Conservation (phyloP, 37 sponge, comb jelly and placozoan genomes). For the Mnemiopsis leidyi region DNA sequence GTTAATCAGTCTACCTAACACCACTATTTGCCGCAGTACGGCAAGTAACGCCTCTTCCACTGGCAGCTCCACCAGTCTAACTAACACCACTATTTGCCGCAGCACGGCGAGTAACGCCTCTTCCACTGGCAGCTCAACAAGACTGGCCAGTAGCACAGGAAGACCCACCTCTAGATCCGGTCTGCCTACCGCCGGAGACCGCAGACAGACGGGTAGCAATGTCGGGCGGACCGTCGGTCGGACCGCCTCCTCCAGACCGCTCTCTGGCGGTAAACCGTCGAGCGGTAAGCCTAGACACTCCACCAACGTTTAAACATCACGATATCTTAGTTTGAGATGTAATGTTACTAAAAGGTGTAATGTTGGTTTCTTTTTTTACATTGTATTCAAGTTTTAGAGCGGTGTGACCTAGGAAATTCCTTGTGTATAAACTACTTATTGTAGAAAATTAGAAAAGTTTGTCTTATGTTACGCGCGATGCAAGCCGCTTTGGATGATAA, state of each 20-base stretch:
- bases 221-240: background rate
- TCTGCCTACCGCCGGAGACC: background rate
- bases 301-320: slow-evolving; percentile 21
- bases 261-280: background rate
- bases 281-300: background rate
- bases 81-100: background rate
- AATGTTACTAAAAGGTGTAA: too few relatives aligned
- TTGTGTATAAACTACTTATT: background rate
- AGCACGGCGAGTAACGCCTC: background rate
- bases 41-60: background rate
- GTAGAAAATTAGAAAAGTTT: background rate
- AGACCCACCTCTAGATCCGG: background rate
- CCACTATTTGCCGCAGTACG: background rate
- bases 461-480: background rate
- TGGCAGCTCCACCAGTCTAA: background rate
- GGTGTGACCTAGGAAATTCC: too few relatives aligned
- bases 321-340: too few relatives aligned
- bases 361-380: too few relatives aligned
- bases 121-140: background rate
- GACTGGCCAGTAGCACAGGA: background rate
- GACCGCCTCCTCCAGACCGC: background rate
- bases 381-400: too few relatives aligned
- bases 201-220: background rate
- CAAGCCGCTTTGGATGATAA: background rate
- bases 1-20: too few relatives aligned